A percentile compares a stretch with the other conserved stretches of the same genome.
These are phyloP conservation scores for Synergus gifuensis DNA, from an alignment of 2,888 invertebrate species.

Conservation along the genomic window DNA sequence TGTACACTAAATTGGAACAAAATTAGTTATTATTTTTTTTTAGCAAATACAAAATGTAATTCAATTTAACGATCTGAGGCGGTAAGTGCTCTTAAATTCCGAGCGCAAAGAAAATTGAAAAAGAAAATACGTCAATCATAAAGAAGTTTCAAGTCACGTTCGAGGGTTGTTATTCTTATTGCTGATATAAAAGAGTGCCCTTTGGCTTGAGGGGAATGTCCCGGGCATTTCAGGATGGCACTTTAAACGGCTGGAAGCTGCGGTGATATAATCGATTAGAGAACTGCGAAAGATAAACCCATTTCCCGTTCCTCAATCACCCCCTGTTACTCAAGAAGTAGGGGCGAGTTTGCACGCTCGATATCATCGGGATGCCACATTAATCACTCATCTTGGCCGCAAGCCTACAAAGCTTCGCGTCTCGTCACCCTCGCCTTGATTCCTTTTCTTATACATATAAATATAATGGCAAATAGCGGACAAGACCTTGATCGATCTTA, in stretches of 20 bases:
- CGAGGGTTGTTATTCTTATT: conserved; percentile 37
- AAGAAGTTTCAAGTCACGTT: conserved; percentile 18
- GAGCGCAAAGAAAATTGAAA: neutral
- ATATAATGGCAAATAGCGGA: conserved; percentile 26
- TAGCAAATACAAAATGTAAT: neutral
- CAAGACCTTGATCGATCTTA: neutral
- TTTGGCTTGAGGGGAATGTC: conserved; percentile 26
- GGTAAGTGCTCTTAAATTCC: conserved; percentile 19
- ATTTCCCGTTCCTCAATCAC: conserved; percentile 48
- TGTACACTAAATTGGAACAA: neutral
- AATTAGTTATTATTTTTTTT: neutral
- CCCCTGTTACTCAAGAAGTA: conserved; percentile 21
- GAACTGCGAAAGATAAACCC: conserved; percentile 50
- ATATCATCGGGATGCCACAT: conserved; percentile 61
- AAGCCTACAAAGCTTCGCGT: conserved; percentile 43
- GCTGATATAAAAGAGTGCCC: conserved; percentile 39
- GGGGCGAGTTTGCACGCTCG: conserved; percentile 42
- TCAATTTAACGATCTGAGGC: neutral
- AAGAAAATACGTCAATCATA: conserved; percentile 35
- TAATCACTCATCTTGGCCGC: conserved; percentile 58
- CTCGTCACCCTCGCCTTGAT: conserved; percentile 43
- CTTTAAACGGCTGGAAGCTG: conserved; percentile 28
- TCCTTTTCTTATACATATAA: conserved; percentile 39
- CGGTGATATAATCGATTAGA: conserved; percentile 46
- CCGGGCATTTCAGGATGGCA: conserved; percentile 32